phyloP scores from a whole-genome alignment of 2,113 vertebrate species.

The Melanostigma gelatinosum region DNA sequence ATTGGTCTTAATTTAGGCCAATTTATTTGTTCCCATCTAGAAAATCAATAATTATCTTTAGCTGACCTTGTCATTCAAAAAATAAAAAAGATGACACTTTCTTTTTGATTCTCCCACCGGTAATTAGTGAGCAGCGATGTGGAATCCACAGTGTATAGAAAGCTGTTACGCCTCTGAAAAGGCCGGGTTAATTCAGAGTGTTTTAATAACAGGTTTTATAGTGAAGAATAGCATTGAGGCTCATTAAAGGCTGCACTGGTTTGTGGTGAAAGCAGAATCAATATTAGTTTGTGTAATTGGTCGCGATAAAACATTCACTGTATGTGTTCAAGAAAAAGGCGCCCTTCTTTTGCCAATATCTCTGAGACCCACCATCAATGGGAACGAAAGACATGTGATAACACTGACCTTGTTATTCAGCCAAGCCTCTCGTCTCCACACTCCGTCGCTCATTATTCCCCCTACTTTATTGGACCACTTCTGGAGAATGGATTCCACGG shows the following conservation, averaged over 20 bases:
- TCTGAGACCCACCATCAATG: conserved; percentile 26
- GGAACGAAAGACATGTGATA: conserved; percentile 29
- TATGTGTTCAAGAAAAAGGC: not conserved
- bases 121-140: conserved; percentile 12
- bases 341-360: not conserved
- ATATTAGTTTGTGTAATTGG: conserved; percentile 48
- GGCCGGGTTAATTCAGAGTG: conserved; percentile 8
- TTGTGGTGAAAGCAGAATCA: conserved; percentile 55
- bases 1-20: not conserved
- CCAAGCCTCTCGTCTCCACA: conserved; percentile 48
- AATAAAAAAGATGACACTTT: not conserved
- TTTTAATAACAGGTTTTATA: conserved; percentile 37
- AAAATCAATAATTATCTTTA: conserved; percentile 22
- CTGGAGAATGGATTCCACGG: conserved; percentile 49
- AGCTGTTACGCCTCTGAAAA: conserved; percentile 18
- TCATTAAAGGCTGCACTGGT: conserved; percentile 48
- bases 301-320: conserved; percentile 21
- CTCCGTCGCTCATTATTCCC: conserved; percentile 59
- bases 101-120: conserved; percentile 30
- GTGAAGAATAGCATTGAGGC: not conserved
- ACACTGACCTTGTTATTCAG: conserved; percentile 58
- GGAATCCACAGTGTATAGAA: conserved; percentile 19
- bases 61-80: not conserved
- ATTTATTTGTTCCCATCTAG: not conserved
- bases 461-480: conserved; percentile 55